A percentile compares a stretch with the other conserved stretches of the same genome.
These are phyloP conservation scores for Tetramorium bicarinatum DNA, from an alignment of 2,888 invertebrate genomes.

Conservation along the genomic window DNA sequence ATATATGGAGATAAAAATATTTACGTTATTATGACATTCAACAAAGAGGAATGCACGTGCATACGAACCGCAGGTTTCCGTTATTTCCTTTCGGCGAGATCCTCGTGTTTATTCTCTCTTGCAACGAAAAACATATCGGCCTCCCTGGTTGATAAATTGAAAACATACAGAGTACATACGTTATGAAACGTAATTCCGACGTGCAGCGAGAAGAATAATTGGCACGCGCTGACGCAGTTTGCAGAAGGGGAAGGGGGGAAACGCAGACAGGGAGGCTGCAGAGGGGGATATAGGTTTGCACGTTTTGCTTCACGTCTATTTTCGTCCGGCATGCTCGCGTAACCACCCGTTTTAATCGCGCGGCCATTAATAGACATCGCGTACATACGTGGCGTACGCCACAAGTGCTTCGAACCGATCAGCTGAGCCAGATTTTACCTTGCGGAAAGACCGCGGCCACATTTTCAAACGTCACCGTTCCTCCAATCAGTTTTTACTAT, in stretches of 20 bases:
- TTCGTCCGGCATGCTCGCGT: constrained; percentile 79
- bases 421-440: constrained; percentile 68
- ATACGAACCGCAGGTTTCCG: neutral
- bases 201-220: constrained; percentile 70
- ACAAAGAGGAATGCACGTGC: neutral
- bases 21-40: neutral
- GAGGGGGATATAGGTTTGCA: constrained; percentile 69
- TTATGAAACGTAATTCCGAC: constrained; percentile 65
- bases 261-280: constrained; percentile 13
- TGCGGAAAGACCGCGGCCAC: constrained; percentile 14
- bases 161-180: constrained; percentile 30
- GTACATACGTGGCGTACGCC: constrained; percentile 59
- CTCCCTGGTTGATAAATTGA: constrained; percentile 32
- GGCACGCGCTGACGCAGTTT: constrained; percentile 66
- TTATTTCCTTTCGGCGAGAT: neutral
- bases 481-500: neutral
- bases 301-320: constrained; percentile 82
- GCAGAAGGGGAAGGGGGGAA: neutral
- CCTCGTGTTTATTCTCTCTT: constrained; percentile 2
- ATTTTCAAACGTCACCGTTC: constrained; percentile 21
- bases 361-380: constrained; percentile 71
- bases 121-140: constrained; percentile 15
- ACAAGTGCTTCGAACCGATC: constrained; percentile 64
- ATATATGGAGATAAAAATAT: neutral
- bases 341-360: constrained; percentile 82